A percentile compares a stretch with the other conserved stretches of the same genome.
Evolutionary conservation across 2,797 vertebrate genomes (phyloP).

Genomic region (Thamnophis elegans): DNA sequence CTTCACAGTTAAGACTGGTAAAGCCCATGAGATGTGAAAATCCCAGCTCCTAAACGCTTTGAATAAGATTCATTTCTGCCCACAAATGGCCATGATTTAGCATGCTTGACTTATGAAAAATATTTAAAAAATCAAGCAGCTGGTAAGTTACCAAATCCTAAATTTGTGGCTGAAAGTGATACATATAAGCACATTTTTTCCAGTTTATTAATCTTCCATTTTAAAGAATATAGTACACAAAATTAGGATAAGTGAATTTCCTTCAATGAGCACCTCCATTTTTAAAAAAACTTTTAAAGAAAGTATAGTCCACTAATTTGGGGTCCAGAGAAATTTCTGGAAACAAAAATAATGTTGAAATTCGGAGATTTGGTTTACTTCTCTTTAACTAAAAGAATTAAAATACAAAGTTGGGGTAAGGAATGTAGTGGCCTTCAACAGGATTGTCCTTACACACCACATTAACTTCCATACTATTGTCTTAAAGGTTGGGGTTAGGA

Average conservation of each 20-base stretch:
- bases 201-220: neutral
- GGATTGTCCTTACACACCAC: neutral
- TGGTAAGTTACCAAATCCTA: neutral
- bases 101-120: neutral
- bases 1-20: neutral
- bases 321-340: neutral
- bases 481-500: neutral
- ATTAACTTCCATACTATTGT: neutral
- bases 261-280: neutral
- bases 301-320: neutral
- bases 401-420: neutral
- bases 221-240: neutral
- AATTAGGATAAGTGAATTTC: neutral
- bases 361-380: neutral
- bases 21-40: neutral
- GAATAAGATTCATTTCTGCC: neutral
- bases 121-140: neutral
- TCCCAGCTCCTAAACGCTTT: neutral
- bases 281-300: neutral
- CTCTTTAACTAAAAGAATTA: neutral
- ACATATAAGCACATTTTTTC: neutral
- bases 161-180: neutral
- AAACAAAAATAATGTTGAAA: neutral
- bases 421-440: neutral
- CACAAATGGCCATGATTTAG: neutral